Evolutionary conservation across 2,888 invertebrate species (phyloP), one percentile per base, ranked within the genome.

Genomic region (Acholoe squamosa): DNA sequence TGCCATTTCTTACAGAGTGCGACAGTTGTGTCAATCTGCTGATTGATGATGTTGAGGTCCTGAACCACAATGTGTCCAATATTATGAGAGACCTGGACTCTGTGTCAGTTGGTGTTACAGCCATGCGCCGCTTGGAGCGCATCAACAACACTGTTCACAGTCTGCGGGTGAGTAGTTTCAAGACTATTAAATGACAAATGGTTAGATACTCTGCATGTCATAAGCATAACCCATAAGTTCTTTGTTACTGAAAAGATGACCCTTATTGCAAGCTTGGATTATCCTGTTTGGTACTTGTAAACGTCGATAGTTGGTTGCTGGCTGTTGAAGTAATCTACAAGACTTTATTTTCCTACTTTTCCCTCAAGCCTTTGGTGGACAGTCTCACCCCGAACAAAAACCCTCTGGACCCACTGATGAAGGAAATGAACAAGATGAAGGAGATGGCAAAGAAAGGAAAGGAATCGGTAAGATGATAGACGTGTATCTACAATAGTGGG

Each of bases 21-120:
- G 98, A 99, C 95, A 97, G 97, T 25, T 99, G 99, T 95, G 98
- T 98, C 0, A 98, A 99, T 94, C 97, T 98, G 71, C 96, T 99
- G 0, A 96, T 99, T 52, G 98, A 98, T 96, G 97, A 98, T 0
- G 97, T 98, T 0, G 98, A 99, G 94, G 96, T 97, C 19, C 96
- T 99, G 91, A 96, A 97, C 14, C 95, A 96, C 5, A 95, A 97
- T 33, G 97, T 99, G 34, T 97, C 97, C 80, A 98, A 98, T 0
- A 97, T 98, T 89, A 97, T 97, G 43, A 95, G 96, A 14, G 98
- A 98, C 93, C 97, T 98, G 94, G 97, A 97, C 96, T 96, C 97
- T 93, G 97, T 97, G 0, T 98, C 98, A 0, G 97, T 98, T 92
- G 98, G 98, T 0, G 98, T 98, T 96, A 98, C 98, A 94, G 98